Evolutionary conservation across 2,113 vertebrate genomes (phyloP).

Genomic region (Diadophis punctatus): DNA sequence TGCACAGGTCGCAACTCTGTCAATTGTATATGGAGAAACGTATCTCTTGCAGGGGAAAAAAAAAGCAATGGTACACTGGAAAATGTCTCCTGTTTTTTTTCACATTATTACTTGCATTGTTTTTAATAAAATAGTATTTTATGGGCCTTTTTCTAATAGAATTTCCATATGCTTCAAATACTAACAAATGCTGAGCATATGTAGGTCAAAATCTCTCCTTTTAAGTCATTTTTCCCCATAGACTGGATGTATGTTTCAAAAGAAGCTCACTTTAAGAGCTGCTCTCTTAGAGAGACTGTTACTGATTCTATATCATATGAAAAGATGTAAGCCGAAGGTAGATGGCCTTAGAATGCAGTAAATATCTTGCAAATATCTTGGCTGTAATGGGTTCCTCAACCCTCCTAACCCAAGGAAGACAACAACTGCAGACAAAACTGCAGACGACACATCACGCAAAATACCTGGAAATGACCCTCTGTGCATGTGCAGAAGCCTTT

Average conservation of each 20-base stretch:
- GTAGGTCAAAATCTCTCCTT: constrained; percentile 32
- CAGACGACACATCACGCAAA: too few species aligned
- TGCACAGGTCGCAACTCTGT: constrained; percentile 53
- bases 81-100: constrained; percentile 2
- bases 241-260: not conserved
- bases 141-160: constrained; percentile 27
- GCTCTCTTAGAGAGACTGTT: not conserved
- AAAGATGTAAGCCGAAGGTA: not conserved
- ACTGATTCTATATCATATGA: not conserved
- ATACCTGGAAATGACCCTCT: too few species aligned
- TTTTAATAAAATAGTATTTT: constrained; percentile 28
- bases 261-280: not conserved
- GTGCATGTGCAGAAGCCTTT: too few species aligned
- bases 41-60: constrained; percentile 1
- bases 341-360: accelerated
- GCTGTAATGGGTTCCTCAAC: not conserved
- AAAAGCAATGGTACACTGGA: not conserved
- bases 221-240: constrained; percentile 27
- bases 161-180: constrained; percentile 24
- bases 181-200: constrained; percentile 38
- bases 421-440: not conserved
- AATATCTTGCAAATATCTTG: not conserved
- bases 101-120: constrained; percentile 14
- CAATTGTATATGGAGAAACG: constrained; percentile 49
- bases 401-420: not conserved